A percentile compares a stretch with the other conserved stretches of the same genome.
Evolutionary conservation across 2,113 vertebrate genomes (phyloP).

Genomic region (Pelodiscus sinensis): DNA sequence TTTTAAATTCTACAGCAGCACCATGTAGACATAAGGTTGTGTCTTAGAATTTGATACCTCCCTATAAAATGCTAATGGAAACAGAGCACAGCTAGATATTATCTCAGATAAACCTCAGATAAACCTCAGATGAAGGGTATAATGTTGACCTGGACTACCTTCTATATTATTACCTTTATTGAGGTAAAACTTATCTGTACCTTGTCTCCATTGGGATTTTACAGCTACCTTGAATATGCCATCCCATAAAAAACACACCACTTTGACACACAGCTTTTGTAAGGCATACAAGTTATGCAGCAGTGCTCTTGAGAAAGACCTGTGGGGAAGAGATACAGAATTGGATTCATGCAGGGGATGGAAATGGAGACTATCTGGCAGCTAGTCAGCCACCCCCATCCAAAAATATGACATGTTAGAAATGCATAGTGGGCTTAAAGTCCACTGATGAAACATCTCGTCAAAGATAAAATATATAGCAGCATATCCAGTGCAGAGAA

Average conservation of each 20-base stretch:
- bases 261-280: not conserved
- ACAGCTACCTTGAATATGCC: too few relatives aligned
- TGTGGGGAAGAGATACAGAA: not conserved
- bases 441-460: not conserved
- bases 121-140: not conserved
- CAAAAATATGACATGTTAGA: not conserved
- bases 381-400: not conserved
- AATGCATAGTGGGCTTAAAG: not conserved
- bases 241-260: not conserved
- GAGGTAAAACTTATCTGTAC: not conserved
- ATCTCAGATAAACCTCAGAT: not conserved
- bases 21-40: not conserved
- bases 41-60: not conserved
- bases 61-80: not conserved
- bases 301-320: not conserved
- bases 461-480: not conserved
- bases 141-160: not conserved
- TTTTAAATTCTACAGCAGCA: not conserved
- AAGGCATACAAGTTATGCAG: not conserved
- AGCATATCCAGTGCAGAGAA: not conserved
- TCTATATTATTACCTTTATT: not conserved
- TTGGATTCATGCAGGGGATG: not conserved
- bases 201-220: not conserved
- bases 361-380: not conserved
- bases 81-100: rapidly evolving